Evolutionary conservation across 2,888 invertebrate species (phyloP).

Genomic region (Tiliacea aurago): DNA sequence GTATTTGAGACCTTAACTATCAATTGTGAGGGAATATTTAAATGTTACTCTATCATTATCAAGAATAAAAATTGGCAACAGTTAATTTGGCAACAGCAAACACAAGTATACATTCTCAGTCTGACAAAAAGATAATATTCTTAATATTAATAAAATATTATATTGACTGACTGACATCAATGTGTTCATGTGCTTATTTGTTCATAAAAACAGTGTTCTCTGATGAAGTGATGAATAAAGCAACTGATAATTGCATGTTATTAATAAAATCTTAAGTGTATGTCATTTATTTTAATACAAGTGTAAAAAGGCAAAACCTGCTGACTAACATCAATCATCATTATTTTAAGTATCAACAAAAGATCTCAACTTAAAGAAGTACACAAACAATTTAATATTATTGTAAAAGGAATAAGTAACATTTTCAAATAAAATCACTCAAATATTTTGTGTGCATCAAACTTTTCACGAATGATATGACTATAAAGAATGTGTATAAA

Average conservation of each 20-base stretch:
- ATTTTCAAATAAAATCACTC: constrained; percentile 23
- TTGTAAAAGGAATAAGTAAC: constrained; percentile 19
- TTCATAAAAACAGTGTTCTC: constrained; percentile 41
- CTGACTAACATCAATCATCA: constrained; percentile 37
- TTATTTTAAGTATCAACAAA: constrained; percentile 45
- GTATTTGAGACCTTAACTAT: constrained; percentile 35
- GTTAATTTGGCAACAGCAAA: constrained; percentile 82
- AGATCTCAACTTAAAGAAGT: constrained; percentile 28
- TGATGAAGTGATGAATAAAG: constrained; percentile 26
- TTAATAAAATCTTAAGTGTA: constrained; percentile 35
- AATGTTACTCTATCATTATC: constrained; percentile 58
- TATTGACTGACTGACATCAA: constrained; percentile 54
- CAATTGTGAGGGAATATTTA: constrained; percentile 43
- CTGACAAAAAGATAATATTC: constrained; percentile 65
- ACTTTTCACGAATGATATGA: constrained; percentile 17
- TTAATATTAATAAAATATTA: constrained; percentile 59
- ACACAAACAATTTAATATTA: constrained; percentile 16
- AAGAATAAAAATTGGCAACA: constrained; percentile 77
- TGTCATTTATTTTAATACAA: constrained; percentile 30
- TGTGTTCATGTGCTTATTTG: constrained; percentile 48
- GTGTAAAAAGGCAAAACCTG: constrained; percentile 34
- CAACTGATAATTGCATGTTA: constrained; percentile 35
- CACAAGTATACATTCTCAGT: constrained; percentile 73
- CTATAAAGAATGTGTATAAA: constrained; percentile 14
- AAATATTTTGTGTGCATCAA: constrained; percentile 22